Conservation (phyloP, 2,888 invertebrate genomes). For the Formica aserva region DNA sequence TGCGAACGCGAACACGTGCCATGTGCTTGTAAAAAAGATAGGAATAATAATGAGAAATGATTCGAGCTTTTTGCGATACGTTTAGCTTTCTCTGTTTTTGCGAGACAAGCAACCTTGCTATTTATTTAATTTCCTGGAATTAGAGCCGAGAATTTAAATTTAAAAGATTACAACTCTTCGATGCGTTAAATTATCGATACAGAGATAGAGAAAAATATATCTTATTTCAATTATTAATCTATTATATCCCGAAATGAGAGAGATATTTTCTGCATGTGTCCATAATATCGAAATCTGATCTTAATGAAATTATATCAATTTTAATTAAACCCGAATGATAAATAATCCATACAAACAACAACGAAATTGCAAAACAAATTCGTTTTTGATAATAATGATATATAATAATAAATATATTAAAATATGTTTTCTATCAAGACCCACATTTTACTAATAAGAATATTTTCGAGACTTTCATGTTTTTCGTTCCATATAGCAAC, state of each 20-base stretch:
- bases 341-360: not conserved
- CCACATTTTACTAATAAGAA: not conserved
- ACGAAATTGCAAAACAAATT: not conserved
- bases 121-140: constrained; percentile 13
- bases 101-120: constrained; percentile 15
- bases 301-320: not conserved
- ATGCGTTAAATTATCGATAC: not conserved
- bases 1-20: constrained; percentile 29
- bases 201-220: not conserved
- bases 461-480: not conserved
- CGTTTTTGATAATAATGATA: not conserved
- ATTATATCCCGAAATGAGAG: not conserved
- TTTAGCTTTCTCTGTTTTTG: not conserved
- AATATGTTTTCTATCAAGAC: not conserved
- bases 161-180: not conserved
- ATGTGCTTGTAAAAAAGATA: constrained; percentile 27
- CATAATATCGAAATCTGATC: constrained; percentile 12
- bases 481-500: not conserved
- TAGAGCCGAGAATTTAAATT: not conserved
- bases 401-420: not conserved
- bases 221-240: constrained; percentile 25
- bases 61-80: constrained; percentile 30
- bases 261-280: not conserved
- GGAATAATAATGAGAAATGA: constrained; percentile 37
- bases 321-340: not conserved